These are phyloP conservation scores for Tricholauxania praeusta DNA, from an alignment of 2,888 invertebrate genomes.

Conservation along the genomic window DNA sequence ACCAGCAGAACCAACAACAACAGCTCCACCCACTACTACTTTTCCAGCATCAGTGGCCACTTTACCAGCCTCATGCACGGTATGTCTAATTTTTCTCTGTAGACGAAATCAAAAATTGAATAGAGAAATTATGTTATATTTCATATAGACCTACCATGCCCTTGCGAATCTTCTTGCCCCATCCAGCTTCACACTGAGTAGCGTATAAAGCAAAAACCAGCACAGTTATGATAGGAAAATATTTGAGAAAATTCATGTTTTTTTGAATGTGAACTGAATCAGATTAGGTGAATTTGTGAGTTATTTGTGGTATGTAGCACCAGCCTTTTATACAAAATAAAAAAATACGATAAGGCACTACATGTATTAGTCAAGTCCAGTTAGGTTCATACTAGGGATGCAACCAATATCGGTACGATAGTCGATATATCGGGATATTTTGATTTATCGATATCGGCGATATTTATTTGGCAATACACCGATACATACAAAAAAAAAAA, in stretches of 20 bases:
- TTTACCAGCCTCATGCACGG: slow-evolving; percentile 43
- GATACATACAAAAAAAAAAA: too few relatives aligned
- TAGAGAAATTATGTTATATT: neutral
- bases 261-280: too few relatives aligned
- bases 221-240: neutral
- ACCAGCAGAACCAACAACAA: slow-evolving; percentile 43
- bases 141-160: neutral
- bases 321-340: too few relatives aligned
- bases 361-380: too few relatives aligned
- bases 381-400: too few relatives aligned
- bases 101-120: slow-evolving; percentile 19
- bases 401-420: too few relatives aligned
- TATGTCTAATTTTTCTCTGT: slow-evolving; percentile 47
- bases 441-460: too few relatives aligned
- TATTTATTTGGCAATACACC: too few relatives aligned
- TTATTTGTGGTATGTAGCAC: too few relatives aligned
- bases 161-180: slow-evolving; percentile 19
- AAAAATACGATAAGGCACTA: too few relatives aligned
- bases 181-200: slow-evolving; percentile 14
- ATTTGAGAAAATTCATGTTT: slow-evolving; percentile 17
- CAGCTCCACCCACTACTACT: slow-evolving; percentile 45
- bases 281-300: too few relatives aligned
- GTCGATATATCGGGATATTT: too few relatives aligned
- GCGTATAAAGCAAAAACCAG: slow-evolving; percentile 1
- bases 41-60: slow-evolving; percentile 44